Percentiles rank a stretch among this genome's conserved stretches.
phyloP scores from a whole-genome alignment of 2,888 invertebrate genomes.

The Andrena haemorrhoa region DNA sequence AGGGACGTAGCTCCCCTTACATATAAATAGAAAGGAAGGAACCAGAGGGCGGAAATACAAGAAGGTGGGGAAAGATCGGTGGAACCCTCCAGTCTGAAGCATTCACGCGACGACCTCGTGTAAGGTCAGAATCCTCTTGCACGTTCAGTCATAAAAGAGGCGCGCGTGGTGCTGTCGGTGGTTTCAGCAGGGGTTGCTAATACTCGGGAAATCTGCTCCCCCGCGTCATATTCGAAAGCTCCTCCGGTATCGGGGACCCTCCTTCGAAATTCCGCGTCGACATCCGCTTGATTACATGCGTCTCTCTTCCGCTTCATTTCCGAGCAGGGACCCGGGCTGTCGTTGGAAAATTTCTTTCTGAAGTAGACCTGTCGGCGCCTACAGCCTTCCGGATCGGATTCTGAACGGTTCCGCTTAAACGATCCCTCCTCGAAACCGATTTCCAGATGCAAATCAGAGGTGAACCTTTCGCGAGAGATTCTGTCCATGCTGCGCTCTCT shows the following conservation, averaged over 20 bases:
- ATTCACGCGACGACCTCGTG: conserved; percentile 34
- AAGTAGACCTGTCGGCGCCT: neutral
- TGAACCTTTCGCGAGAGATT: neutral
- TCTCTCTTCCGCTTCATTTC: conserved; percentile 63
- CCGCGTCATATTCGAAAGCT: conserved; percentile 49
- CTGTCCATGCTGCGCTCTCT: neutral
- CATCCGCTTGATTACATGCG: conserved; percentile 65
- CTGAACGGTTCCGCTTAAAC: conserved; percentile 33
- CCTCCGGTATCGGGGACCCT: conserved; percentile 37
- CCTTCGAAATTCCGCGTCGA: conserved; percentile 56
- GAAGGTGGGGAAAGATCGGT: conserved; percentile 20
- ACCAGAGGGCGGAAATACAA: neutral
- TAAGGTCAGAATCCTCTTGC: conserved; percentile 47
- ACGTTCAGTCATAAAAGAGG: conserved; percentile 42
- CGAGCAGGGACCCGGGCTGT: conserved; percentile 28
- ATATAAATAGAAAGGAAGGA: conserved; percentile 14
- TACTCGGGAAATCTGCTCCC: conserved; percentile 62
- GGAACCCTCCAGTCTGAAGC: conserved; percentile 25
- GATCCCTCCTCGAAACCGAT: conserved; percentile 19
- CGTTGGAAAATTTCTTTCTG: conserved; percentile 42
- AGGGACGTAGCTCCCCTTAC: neutral
- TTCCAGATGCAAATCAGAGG: neutral
- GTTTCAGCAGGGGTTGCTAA: conserved; percentile 56
- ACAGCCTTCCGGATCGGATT: conserved; percentile 17
- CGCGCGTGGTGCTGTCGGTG: conserved; percentile 46